These are phyloP conservation scores for Premnoplex brunnescens DNA, from an alignment of 2,797 vertebrate genomes.

Conservation along the genomic window DNA sequence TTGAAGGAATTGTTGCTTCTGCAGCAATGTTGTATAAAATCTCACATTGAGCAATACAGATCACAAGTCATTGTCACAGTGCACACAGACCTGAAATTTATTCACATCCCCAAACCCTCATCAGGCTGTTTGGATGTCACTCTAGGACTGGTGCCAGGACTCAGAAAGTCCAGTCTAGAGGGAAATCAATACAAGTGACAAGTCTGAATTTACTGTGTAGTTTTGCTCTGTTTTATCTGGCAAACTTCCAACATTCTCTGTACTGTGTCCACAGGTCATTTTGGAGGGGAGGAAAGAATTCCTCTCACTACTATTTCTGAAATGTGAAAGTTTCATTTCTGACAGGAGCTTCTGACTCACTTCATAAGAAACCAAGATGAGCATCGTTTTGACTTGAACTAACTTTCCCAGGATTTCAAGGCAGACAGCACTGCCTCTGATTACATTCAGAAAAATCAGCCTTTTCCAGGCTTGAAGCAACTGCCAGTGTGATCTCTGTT, in stretches of 20 bases:
- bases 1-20: background rate
- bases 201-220: background rate
- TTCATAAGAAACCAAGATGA: background rate
- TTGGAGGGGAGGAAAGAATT: background rate
- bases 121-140: background rate
- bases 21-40: background rate
- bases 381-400: background rate
- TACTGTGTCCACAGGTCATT: background rate
- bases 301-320: background rate
- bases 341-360: background rate
- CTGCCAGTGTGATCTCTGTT: background rate
- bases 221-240: background rate
- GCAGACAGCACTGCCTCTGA: background rate
- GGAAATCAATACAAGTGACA: conserved; percentile 1
- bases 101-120: background rate
- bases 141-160: background rate
- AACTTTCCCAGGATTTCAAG: background rate
- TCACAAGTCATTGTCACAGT: background rate
- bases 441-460: background rate
- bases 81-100: background rate
- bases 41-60: background rate
- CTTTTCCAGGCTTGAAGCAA: background rate
- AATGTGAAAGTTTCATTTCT: background rate
- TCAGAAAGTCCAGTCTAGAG: background rate
- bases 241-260: background rate